A percentile compares a stretch with the other conserved stretches of the same genome.
These are phyloP conservation scores for Mus spretus DNA, from an alignment of 2,797 vertebrate genomes.

Conservation along the genomic window DNA sequence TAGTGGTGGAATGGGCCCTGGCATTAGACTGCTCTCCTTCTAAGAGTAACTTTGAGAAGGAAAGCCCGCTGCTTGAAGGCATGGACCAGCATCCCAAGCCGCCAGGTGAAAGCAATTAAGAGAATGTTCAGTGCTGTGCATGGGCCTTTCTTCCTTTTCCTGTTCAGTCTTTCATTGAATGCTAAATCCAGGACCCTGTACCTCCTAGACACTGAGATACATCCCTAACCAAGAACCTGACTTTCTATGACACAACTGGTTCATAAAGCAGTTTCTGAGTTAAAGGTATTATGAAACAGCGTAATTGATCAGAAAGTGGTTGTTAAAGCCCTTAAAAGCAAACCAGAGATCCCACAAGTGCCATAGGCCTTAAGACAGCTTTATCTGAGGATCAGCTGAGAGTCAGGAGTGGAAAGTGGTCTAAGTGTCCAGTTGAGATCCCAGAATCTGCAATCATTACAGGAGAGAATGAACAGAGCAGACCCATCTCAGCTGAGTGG, in stretches of 20 bases:
- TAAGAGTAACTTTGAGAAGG: too few relatives aligned
- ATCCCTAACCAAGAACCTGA: neutral
- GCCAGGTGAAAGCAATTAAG: too few relatives aligned
- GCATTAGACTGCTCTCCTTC: too few relatives aligned
- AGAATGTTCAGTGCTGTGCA: too few relatives aligned
- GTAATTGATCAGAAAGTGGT: constrained; percentile 13
- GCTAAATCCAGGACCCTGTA: neutral
- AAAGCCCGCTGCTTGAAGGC: too few relatives aligned
- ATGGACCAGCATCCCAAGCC: too few relatives aligned
- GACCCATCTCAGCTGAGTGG: neutral
- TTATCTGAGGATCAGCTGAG: neutral
- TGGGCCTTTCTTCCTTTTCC: neutral
- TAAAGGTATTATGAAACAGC: neutral
- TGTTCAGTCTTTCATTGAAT: neutral
- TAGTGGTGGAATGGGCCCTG: too few relatives aligned
- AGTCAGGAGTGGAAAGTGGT: neutral
- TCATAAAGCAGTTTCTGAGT: neutral
- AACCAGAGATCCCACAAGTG: neutral
- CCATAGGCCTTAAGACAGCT: neutral
- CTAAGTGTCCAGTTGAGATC: neutral
- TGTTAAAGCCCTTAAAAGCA: neutral
- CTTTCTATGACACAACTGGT: neutral
- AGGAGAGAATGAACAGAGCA: constrained; percentile 7
- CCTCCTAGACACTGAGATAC: neutral
- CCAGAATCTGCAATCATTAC: neutral